These are phyloP conservation scores for Lepidothrix coronata DNA, from an alignment of 2,113 vertebrate species.

Conservation along the genomic window DNA sequence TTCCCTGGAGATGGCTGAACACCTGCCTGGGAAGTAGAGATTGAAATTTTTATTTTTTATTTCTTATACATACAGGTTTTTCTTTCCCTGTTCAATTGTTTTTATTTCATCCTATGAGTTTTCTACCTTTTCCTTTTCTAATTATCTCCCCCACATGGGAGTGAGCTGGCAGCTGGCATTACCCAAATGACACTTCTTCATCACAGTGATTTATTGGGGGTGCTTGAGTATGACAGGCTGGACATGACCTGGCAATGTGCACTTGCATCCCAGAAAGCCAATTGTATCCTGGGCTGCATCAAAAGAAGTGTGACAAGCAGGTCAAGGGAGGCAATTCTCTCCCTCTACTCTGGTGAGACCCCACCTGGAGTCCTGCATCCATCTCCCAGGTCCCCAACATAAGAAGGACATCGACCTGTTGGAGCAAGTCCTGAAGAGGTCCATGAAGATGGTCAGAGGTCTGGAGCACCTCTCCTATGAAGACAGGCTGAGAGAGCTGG, in stretches of 20 bases:
- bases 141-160: accelerated
- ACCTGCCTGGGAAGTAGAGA: neutral
- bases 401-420: accelerated
- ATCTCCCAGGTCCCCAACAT: neutral
- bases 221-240: neutral
- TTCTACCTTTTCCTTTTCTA: neutral
- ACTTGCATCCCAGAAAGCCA: neutral
- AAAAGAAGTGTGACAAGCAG: neutral
- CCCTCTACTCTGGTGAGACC: neutral
- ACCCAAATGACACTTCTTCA: neutral
- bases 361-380: neutral
- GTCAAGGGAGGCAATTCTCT: neutral
- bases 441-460: neutral
- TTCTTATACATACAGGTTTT: neutral
- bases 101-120: neutral
- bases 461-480: neutral
- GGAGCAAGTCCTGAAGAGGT: neutral
- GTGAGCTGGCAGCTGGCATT: neutral
- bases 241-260: neutral
- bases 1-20: neutral
- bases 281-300: neutral
- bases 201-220: neutral
- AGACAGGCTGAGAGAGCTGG: neutral
- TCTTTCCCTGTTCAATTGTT: neutral
- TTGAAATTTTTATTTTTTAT: neutral